A percentile compares a stretch with the other conserved stretches of the same genome.
phyloP scores from a whole-genome alignment of 2,888 invertebrate species.

The Stratiomys singularior region DNA sequence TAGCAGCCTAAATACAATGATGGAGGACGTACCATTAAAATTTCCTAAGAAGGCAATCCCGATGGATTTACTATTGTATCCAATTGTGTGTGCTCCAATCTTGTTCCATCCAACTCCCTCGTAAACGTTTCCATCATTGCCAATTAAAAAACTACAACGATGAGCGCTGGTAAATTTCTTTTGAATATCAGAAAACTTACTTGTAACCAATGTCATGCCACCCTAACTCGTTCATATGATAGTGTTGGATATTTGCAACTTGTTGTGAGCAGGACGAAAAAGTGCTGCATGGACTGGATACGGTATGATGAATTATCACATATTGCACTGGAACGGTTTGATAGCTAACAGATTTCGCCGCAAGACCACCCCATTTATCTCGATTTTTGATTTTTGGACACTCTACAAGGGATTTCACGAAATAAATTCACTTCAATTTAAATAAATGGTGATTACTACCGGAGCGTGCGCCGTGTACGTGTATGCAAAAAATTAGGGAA shows the following conservation, averaged over 20 bases:
- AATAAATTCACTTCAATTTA: neutral
- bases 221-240: slow-evolving; percentile 67
- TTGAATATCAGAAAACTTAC: slow-evolving; percentile 62
- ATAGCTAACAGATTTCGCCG: slow-evolving; percentile 68
- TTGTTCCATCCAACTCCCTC: slow-evolving; percentile 74
- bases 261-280: slow-evolving; percentile 65
- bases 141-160: slow-evolving; percentile 70
- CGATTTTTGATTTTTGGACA: slow-evolving; percentile 70
- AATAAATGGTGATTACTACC: too few relatives aligned
- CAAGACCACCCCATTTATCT: slow-evolving; percentile 71
- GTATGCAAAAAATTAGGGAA: too few relatives aligned
- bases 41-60: slow-evolving; percentile 73
- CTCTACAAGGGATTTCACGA: slow-evolving; percentile 47
- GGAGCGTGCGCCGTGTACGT: too few relatives aligned
- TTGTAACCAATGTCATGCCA: slow-evolving; percentile 70
- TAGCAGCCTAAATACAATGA: too few relatives aligned
- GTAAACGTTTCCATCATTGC: slow-evolving; percentile 73
- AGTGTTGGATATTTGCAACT: slow-evolving; percentile 67
- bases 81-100: slow-evolving; percentile 70
- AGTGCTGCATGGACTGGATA: slow-evolving; percentile 65
- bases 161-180: neutral
- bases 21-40: slow-evolving; percentile 60
- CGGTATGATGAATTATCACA: slow-evolving; percentile 72
- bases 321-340: slow-evolving; percentile 69
- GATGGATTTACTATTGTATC: slow-evolving; percentile 71